Base-by-base conservation (phyloP, 2,113 vertebrate genomes). In the Sminthopsis crassicaudata region DNA sequence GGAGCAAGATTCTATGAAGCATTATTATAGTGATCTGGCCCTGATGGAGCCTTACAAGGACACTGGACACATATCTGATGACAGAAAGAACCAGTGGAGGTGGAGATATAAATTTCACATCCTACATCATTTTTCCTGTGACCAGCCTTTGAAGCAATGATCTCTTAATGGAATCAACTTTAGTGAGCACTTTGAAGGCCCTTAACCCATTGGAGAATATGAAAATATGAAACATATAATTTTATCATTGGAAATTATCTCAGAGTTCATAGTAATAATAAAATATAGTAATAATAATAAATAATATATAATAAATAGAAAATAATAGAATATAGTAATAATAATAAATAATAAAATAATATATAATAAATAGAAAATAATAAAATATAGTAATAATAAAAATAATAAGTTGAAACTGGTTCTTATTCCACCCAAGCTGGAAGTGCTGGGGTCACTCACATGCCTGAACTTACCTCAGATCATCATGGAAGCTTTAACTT, bases 141-240 rank as follows among this genome's bases (percentile, higher is more conserved):
- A 23, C 42, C 26, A 51, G 89, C 48, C 60, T 53, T 55, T 26
- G 22, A 53, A n/a, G 30, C 36, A 90, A 53, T 91, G 88, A 42
- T 48, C 55, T 48, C 67, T 23, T n/a, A 25, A 22, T 89, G 48
- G 51, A 91, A n/a, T 30, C 46, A 93, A 84, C 89, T 54, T 90
- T 92, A 60, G 0, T 93, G 91, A 96, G 94, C 90, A 93, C 52
- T 22, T 57, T 93, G 53, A 76, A 92, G 3, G 19, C 23, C 11
- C 23, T 90, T 24, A 57, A 53, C 89, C 88, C 51, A 93, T 36
- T 93, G 92, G 57, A 89, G 2, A 94, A 76, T 9, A 91, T 1
- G 96, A 55, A 93, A 57, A 76, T 76, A 76, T n/a, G 36, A 76
- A 76, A 76, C 36, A 76, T 3, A 4, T 16, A 76, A 76, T n/a